These are phyloP conservation scores for Epinotia demarniana DNA, from an alignment of 2,888 invertebrate species.

Conservation along the genomic window DNA sequence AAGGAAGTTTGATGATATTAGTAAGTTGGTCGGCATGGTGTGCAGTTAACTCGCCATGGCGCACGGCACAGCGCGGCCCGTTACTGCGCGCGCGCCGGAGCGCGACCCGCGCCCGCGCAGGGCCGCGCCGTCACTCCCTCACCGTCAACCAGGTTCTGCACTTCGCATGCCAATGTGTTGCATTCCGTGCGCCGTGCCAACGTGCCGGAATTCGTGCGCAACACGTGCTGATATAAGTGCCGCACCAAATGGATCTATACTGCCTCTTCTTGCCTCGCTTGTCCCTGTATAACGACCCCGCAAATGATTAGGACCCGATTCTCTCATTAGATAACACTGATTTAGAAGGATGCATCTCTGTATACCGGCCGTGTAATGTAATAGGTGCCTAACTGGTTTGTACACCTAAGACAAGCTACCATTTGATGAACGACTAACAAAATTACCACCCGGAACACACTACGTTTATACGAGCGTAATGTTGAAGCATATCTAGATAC, in stretches of 20 bases:
- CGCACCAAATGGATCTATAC: no score
- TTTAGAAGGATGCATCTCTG: not conserved
- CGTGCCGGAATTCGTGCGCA: no score
- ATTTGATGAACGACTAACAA: not conserved
- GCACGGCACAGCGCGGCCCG: conserved; percentile 16
- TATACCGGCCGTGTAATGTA: not conserved
- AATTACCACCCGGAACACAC: no score
- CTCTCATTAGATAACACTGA: not conserved
- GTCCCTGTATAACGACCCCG: not conserved
- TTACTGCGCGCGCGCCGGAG: conserved; percentile 13
- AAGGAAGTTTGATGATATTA: not conserved
- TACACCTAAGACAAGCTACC: not conserved
- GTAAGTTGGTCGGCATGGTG: not conserved
- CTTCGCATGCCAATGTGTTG: no score
- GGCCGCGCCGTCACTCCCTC: not conserved
- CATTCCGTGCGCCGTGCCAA: no score
- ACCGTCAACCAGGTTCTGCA: no score
- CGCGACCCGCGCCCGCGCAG: conserved; percentile 14
- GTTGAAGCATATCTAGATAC: not conserved
- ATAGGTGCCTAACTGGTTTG: no score
- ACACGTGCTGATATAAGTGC: no score
- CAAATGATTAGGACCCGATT: not conserved
- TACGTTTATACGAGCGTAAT: no score
- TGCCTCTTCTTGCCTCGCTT: no score
- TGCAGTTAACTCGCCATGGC: not conserved